These are phyloP conservation scores for Leptinotarsa rubiginosa DNA, from an alignment of 2,888 invertebrate species.

Conservation along the genomic window DNA sequence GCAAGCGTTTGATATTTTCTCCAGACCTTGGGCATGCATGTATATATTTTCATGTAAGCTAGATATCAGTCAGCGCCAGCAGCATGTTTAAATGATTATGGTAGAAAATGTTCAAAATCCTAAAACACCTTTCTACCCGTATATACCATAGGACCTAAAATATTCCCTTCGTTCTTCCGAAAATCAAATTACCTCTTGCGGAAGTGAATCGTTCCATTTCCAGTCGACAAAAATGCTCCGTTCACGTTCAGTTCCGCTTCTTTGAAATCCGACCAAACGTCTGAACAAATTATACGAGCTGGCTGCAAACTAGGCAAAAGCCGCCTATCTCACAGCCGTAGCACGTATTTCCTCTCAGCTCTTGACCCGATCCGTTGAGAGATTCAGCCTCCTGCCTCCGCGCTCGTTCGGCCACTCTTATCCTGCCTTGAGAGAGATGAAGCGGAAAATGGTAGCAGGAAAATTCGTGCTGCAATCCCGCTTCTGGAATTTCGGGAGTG, in stretches of 20 bases:
- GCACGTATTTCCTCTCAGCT: constrained; percentile 58
- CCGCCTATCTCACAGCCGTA: constrained; percentile 59
- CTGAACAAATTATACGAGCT: constrained; percentile 37
- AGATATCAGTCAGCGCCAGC: too few relatives aligned
- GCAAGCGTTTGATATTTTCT: too few relatives aligned
- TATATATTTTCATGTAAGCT: too few relatives aligned
- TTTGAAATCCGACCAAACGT: constrained; percentile 17
- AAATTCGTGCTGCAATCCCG: constrained; percentile 28
- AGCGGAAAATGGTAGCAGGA: constrained; percentile 23
- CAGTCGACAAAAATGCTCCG: not conserved
- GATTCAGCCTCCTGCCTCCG: constrained; percentile 24
- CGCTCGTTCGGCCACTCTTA: constrained; percentile 15
- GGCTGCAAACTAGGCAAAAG: constrained; percentile 55
- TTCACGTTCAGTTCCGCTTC: constrained; percentile 21
- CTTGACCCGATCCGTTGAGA: constrained; percentile 55
- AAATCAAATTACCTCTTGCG: too few relatives aligned
- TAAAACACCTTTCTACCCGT: too few relatives aligned
- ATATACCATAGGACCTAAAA: too few relatives aligned
- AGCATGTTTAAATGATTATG: too few relatives aligned
- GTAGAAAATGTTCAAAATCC: too few relatives aligned
- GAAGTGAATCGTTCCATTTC: not conserved
- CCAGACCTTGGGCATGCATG: too few relatives aligned
- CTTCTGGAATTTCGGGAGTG: constrained; percentile 23
- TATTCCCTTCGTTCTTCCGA: too few relatives aligned
- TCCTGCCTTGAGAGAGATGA: constrained; percentile 18